These are phyloP conservation scores for Drosophila teissieri DNA, from an alignment of 1,140 invertebrate species.

Conservation along the genomic window DNA sequence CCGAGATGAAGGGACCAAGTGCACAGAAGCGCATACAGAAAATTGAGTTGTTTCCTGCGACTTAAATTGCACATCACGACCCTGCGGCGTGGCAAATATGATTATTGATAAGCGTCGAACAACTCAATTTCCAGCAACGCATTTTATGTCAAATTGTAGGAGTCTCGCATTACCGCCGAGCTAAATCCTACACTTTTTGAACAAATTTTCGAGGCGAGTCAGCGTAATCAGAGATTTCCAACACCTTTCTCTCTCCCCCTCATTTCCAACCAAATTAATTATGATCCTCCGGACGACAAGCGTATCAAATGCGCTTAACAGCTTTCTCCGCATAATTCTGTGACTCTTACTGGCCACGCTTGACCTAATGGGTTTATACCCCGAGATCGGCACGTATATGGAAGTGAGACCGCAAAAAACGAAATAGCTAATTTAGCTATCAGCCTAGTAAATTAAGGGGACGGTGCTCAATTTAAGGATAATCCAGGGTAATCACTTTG, in stretches of 20 bases:
- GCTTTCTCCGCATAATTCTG: constrained; percentile 48
- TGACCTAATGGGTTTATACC: constrained; percentile 64
- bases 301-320: constrained; percentile 76
- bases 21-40: constrained; percentile 56
- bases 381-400: constrained; percentile 49
- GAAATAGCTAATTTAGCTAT: constrained; percentile 16
- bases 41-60: constrained; percentile 77
- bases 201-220: constrained; percentile 13
- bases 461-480: constrained; percentile 40
- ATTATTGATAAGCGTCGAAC: constrained; percentile 69
- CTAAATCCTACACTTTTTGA: constrained; percentile 62
- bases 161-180: constrained; percentile 64
- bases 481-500: constrained; percentile 6
- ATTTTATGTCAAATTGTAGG: constrained; percentile 41
- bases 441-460: background rate
- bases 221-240: constrained; percentile 78
- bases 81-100: constrained; percentile 69
- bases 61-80: constrained; percentile 69
- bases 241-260: constrained; percentile 61
- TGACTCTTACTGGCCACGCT: constrained; percentile 49
- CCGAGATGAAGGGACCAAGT: constrained; percentile 23
- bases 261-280: constrained; percentile 66
- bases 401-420: constrained; percentile 16
- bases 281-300: constrained; percentile 51
- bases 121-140: constrained; percentile 1